Evolutionary conservation across 1,140 invertebrate species (phyloP).

Genomic region (silkworm (Bombyx mori)): ASM3026992v2 NC_085111.1:12618001-12618500

Average conservation of each 20-base stretch:
- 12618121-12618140: neutral
- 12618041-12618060: slow-evolving; percentile 25
- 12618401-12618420: too few species aligned
- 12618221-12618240: neutral
- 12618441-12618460: too few species aligned
- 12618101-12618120: neutral
- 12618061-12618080: slow-evolving; percentile 20
- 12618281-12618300: too few species aligned
- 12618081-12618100: neutral
- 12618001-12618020: slow-evolving; percentile 35
- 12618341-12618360: too few species aligned
- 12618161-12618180: neutral
- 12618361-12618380: too few species aligned
- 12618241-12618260: neutral
- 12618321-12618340: too few species aligned
- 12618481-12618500: too few species aligned
- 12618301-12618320: too few species aligned
- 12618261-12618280: too few species aligned
- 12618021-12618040: slow-evolving; percentile 35
- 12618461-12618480: too few species aligned
- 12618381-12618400: too few species aligned
- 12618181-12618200: neutral
- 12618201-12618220: neutral
- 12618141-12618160: neutral
- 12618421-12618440: too few species aligned